Evolutionary conservation across 1,140 invertebrate species (phyloP).

Genomic region (Hestina assimilis): DNA sequence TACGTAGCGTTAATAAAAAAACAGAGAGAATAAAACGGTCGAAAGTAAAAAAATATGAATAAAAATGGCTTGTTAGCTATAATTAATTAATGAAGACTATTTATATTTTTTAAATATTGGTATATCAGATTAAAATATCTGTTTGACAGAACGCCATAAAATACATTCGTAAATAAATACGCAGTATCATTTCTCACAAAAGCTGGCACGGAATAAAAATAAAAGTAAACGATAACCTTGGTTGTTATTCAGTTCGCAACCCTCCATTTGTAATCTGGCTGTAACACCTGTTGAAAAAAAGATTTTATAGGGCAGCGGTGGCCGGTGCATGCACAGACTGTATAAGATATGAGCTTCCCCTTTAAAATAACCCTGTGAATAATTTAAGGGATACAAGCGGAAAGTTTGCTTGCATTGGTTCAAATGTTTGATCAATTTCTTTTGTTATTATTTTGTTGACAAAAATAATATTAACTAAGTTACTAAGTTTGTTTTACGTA

Average conservation of each 20-base stretch:
- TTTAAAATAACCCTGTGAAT: conserved; percentile 1
- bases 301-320: conserved; percentile 29
- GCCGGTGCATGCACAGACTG: conserved; percentile 21
- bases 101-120: no score
- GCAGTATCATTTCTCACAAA: conserved; percentile 2
- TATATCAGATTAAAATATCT: not conserved
- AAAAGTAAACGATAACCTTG: conserved; percentile 19
- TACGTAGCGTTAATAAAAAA: no score
- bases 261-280: conserved; percentile 27
- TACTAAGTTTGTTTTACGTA: no score
- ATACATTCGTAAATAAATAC: not conserved
- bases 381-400: conserved; percentile 3
- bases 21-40: no score
- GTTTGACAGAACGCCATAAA: not conserved
- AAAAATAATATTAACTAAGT: no score
- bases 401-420: not conserved
- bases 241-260: conserved; percentile 33
- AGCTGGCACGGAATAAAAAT: conserved; percentile 7
- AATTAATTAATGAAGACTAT: no score
- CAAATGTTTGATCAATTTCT: not conserved
- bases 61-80: no score
- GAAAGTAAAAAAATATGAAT: no score
- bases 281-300: conserved; percentile 36
- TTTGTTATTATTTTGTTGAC: not conserved
- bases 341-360: conserved; percentile 14